Evolutionary conservation across 2,113 vertebrate species (phyloP).

Genomic region (Gymnogyps californianus): DNA sequence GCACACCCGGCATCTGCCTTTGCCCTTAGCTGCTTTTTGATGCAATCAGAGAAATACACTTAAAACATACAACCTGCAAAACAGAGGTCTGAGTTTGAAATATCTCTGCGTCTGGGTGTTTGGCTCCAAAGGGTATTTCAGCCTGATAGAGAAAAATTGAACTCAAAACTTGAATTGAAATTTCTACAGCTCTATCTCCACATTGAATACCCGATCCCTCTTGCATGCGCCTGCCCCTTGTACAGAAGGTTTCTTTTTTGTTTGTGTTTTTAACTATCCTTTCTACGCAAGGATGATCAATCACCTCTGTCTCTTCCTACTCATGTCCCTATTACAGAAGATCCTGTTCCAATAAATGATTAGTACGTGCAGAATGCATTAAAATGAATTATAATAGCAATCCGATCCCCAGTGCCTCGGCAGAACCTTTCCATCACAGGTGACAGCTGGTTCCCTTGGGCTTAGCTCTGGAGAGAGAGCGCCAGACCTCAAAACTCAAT

Average conservation of each 20-base stretch:
- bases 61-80: background rate
- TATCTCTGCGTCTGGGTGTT: background rate
- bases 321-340: slow-evolving; percentile 47
- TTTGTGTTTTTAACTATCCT: slow-evolving; percentile 17
- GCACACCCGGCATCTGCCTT: background rate
- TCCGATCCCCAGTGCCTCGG: background rate
- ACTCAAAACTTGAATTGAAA: too few species aligned
- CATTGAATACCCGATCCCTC: background rate
- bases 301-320: slow-evolving; percentile 1
- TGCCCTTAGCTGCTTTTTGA: background rate
- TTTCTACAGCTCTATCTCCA: background rate
- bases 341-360: slow-evolving; percentile 62
- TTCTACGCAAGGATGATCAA: slow-evolving; percentile 36
- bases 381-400: slow-evolving; percentile 63
- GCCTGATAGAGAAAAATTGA: background rate
- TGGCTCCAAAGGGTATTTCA: background rate
- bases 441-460: slow-evolving; percentile 41
- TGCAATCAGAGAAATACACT: background rate
- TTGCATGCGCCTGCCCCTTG: background rate
- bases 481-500: slow-evolving; percentile 26
- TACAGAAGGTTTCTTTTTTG: background rate
- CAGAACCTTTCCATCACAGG: slow-evolving; percentile 54
- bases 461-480: background rate
- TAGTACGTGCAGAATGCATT: slow-evolving; percentile 49
- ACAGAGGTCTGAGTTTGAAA: background rate